Evolutionary conservation across 2,113 vertebrate species (phyloP).

Genomic region (Cryptoleucopteryx plumbea): DNA sequence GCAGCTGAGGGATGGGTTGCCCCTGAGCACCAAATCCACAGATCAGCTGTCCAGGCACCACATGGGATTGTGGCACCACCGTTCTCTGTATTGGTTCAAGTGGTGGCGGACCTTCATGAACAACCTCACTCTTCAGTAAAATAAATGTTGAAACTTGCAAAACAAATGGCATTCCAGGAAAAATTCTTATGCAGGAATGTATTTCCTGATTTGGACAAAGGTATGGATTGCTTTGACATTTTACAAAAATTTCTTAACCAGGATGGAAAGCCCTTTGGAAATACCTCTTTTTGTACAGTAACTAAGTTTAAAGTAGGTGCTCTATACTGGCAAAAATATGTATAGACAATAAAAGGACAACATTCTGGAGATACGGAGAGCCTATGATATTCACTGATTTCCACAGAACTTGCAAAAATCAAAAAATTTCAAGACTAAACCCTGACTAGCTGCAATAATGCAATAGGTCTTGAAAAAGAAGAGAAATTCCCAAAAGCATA

Average conservation of each 20-base stretch:
- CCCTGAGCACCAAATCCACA: neutral
- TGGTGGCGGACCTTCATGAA: neutral
- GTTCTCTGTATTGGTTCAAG: neutral
- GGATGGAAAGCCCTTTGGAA: neutral
- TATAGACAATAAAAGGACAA: neutral
- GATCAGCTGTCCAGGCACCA: neutral
- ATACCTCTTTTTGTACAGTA: neutral
- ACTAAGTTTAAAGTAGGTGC: neutral
- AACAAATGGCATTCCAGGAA: neutral
- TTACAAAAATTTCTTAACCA: neutral
- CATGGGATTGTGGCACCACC: neutral
- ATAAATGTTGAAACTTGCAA: neutral
- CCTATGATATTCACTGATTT: neutral
- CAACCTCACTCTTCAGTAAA: neutral
- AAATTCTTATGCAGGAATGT: neutral
- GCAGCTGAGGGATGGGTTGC: neutral
- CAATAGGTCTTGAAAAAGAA: neutral
- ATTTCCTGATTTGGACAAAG: neutral
- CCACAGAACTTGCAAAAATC: neutral
- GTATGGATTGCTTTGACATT: neutral
- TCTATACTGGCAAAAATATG: neutral
- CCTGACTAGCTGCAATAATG: neutral
- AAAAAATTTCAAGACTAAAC: neutral
- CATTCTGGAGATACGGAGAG: neutral
- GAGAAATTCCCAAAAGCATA: neutral